These are phyloP conservation scores for Eledona agricola DNA, from an alignment of 2,888 invertebrate species.

Conservation along the genomic window DNA sequence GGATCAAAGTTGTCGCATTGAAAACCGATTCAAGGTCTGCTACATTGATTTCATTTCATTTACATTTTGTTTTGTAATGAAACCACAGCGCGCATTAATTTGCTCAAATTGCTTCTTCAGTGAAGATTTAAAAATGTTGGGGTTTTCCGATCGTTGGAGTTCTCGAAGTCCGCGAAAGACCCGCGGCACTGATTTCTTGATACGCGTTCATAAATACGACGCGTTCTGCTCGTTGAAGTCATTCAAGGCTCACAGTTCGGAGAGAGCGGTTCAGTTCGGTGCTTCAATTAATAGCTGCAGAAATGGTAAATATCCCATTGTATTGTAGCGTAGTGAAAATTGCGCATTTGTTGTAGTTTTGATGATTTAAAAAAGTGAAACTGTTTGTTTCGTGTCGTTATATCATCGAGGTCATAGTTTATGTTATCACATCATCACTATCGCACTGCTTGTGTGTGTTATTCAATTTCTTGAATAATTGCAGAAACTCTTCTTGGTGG, in stretches of 20 bases:
- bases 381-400: too few relatives aligned
- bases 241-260: constrained; percentile 1
- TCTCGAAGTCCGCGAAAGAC: constrained; percentile 23
- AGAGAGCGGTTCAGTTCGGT: constrained; percentile 4
- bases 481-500: constrained; percentile 43
- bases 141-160: constrained; percentile 14
- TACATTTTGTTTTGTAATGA: constrained; percentile 16
- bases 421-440: constrained; percentile 2
- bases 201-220: constrained; percentile 23
- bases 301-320: too few relatives aligned
- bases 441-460: constrained; percentile 1
- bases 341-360: too few relatives aligned
- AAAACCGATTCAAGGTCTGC: constrained; percentile 16
- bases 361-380: too few relatives aligned
- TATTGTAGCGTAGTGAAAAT: too few relatives aligned
- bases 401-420: constrained; percentile 9
- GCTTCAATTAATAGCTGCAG: neutral
- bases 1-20: too few relatives aligned
- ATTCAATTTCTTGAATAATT: constrained; percentile 30
- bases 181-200: constrained; percentile 15
- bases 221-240: neutral
- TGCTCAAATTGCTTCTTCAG: constrained; percentile 23
- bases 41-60: constrained; percentile 12
- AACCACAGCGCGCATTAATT: constrained; percentile 20
- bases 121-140: constrained; percentile 20